phyloP scores from a whole-genome alignment of 2,113 vertebrate genomes.

The Axis porcinus region DNA sequence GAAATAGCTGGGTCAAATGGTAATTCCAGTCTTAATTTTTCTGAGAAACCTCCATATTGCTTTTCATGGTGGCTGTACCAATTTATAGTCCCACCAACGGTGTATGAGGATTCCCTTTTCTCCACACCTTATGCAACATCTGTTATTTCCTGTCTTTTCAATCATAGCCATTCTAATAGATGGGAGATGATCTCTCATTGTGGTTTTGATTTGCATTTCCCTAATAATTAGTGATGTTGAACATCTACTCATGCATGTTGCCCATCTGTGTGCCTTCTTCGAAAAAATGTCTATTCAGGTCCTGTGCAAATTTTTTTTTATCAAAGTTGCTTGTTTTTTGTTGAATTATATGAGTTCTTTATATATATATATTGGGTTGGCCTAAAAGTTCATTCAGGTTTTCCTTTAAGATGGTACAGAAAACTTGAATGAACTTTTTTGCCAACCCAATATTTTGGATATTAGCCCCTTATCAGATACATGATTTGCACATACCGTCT shows the following conservation, averaged over 20 bases:
- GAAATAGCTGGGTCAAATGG: background rate
- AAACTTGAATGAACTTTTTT: background rate
- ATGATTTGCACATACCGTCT: background rate
- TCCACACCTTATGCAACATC: background rate
- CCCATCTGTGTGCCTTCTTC: background rate
- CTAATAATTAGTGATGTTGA: background rate
- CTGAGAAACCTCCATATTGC: background rate
- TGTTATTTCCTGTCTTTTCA: background rate
- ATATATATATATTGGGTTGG: background rate
- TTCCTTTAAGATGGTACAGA: background rate
- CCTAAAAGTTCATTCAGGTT: background rate
- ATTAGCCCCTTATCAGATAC: background rate
- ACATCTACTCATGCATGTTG: background rate
- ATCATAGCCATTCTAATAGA: background rate
- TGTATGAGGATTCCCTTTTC: background rate
- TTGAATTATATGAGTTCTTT: background rate
- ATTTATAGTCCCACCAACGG: background rate
- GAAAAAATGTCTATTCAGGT: background rate
- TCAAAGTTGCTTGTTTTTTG: background rate
- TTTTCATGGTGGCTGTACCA: background rate
- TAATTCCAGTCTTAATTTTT: background rate
- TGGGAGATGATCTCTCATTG: background rate
- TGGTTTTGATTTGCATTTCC: background rate
- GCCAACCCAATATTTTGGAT: background rate
- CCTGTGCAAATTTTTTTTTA: background rate